phyloP scores from a whole-genome alignment of 2,888 invertebrate genomes.

The Macaria liturata region DNA sequence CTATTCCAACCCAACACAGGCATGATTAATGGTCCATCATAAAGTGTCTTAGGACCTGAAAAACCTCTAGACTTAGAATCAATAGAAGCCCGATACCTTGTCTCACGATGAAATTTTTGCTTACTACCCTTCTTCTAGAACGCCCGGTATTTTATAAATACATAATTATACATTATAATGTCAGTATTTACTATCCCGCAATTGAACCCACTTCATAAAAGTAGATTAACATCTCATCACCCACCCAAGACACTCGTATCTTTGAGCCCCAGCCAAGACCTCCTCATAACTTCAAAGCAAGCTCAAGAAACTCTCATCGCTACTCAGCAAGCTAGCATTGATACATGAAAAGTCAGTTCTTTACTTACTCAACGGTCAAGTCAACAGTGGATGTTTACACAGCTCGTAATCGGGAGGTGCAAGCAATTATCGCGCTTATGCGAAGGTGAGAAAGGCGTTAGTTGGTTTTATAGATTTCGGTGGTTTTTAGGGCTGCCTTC shows the following conservation, averaged over 20 bases:
- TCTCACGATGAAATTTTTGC: too few species aligned
- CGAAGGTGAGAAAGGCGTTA: conserved; percentile 25
- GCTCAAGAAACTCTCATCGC: conserved; percentile 16
- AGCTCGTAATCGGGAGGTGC: conserved; percentile 10
- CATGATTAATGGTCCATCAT: too few species aligned
- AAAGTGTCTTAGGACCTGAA: too few species aligned
- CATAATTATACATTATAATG: too few species aligned
- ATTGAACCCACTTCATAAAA: neutral
- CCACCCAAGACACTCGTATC: too few species aligned
- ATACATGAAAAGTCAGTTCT: conserved; percentile 25
- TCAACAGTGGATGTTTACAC: conserved; percentile 22
- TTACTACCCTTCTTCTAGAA: too few species aligned
- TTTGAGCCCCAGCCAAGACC: neutral
- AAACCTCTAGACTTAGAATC: too few species aligned
- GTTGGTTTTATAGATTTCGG: conserved; percentile 26
- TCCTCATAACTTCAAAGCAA: conserved; percentile 12
- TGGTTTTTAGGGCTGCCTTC: conserved; percentile 25
- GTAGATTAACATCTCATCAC: conserved; percentile 3
- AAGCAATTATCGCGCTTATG: conserved; percentile 25
- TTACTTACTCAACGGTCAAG: conserved; percentile 23
- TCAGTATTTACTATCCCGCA: too few species aligned
- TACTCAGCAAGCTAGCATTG: conserved; percentile 19
- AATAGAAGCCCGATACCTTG: too few species aligned
- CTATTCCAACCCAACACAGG: too few species aligned
- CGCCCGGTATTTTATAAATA: too few species aligned